Conservation (phyloP, 2,113 vertebrate genomes). For the Vanacampus margaritifer region DNA sequence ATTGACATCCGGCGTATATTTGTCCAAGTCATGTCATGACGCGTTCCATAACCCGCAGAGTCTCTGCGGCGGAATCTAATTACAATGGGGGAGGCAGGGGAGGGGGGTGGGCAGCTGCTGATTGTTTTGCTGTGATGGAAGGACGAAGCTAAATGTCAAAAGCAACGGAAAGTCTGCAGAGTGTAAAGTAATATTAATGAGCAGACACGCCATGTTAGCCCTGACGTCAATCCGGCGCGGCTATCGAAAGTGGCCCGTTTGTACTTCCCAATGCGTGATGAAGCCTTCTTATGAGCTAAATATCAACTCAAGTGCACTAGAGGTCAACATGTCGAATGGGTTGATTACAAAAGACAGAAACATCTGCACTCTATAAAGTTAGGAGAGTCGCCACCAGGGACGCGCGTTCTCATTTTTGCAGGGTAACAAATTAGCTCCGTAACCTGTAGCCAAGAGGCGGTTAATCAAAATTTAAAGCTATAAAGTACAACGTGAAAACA, state of each 20-base stretch:
- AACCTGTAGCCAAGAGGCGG: conserved; percentile 1
- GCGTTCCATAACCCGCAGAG: conserved; percentile 45
- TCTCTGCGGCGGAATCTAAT: conserved; percentile 63
- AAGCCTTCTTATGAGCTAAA: conserved; percentile 1
- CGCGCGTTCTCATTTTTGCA: neutral
- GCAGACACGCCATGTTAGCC: conserved; percentile 19
- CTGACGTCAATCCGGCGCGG: conserved; percentile 16
- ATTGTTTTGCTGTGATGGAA: conserved; percentile 51
- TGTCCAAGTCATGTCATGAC: conserved; percentile 60
- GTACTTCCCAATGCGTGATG: neutral
- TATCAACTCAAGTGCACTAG: neutral
- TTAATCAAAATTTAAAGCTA: conserved; percentile 3
- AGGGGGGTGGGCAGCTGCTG: neutral
- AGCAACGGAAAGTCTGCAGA: conserved; percentile 25
- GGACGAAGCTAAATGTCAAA: conserved; percentile 49
- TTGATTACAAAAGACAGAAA: conserved; percentile 12
- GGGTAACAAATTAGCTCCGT: conserved; percentile 1
- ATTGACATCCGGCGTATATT: conserved; percentile 62
- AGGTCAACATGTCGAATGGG: neutral
- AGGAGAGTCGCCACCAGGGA: neutral
- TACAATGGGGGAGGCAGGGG: conserved; percentile 44
- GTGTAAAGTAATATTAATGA: conserved; percentile 38
- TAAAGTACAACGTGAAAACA: neutral
- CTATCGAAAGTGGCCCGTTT: conserved; percentile 6
- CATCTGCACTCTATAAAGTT: neutral